Conservation (phyloP, 2,888 invertebrate species). For the Zootermopsis nevadensis region DNA sequence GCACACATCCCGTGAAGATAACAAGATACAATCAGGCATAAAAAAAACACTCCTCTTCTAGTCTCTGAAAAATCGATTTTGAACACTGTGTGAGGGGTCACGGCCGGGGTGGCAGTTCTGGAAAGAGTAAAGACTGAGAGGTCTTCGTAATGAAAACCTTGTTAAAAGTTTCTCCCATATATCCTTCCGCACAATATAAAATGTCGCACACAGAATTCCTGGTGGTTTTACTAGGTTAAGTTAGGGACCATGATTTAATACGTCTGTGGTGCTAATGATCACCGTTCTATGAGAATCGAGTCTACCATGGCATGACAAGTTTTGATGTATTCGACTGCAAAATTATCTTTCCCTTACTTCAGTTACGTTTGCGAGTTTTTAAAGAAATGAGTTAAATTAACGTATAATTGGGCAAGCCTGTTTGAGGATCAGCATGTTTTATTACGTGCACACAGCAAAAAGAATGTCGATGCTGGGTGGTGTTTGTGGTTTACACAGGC, state of each 20-base stretch:
- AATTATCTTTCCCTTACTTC: too few species aligned
- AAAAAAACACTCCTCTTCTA: not conserved
- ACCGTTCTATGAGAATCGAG: not conserved
- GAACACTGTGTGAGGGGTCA: not conserved
- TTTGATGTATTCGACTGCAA: too few species aligned
- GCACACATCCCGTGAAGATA: not conserved
- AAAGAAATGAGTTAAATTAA: too few species aligned
- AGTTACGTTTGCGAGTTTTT: too few species aligned
- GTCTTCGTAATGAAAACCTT: constrained; percentile 50
- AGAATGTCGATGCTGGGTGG: too few species aligned
- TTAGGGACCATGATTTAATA: not conserved
- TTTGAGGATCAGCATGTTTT: too few species aligned
- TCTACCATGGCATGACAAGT: too few species aligned
- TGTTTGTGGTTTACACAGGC: too few species aligned
- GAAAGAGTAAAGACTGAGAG: not conserved
- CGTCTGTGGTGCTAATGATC: too few species aligned
- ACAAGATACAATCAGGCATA: not conserved
- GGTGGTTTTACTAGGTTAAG: not conserved
- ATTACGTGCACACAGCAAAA: too few species aligned
- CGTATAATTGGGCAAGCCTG: too few species aligned
- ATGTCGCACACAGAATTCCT: constrained; percentile 21
- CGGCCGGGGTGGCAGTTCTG: not conserved
- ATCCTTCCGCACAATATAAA: constrained; percentile 48
- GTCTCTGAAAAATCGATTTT: constrained; percentile 24
- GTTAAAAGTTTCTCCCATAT: constrained; percentile 52